A percentile compares a stretch with the other conserved stretches of the same genome.
phyloP scores from a whole-genome alignment of 2,888 invertebrate genomes.

The Pollenia angustigena region DNA sequence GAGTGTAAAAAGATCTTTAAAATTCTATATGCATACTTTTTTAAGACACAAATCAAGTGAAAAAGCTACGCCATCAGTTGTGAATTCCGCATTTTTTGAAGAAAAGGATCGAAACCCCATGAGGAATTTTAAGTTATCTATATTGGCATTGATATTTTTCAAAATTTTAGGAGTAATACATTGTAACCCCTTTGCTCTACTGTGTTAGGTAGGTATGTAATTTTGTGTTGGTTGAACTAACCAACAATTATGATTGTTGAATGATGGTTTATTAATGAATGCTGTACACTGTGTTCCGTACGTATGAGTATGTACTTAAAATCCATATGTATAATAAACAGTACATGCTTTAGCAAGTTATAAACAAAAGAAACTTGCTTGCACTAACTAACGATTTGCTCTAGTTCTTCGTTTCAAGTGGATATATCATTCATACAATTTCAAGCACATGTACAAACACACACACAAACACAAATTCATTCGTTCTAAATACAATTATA shows the following conservation, averaged over 20 bases:
- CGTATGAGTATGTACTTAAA: conserved; percentile 1
- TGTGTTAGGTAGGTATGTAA: neutral
- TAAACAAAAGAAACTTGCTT: conserved; percentile 61
- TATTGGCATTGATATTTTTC: too few species aligned
- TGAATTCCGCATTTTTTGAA: too few species aligned
- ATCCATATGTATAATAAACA: conserved; percentile 3
- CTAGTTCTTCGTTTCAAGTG: conserved; percentile 64
- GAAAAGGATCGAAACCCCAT: too few species aligned
- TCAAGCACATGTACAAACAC: conserved; percentile 9
- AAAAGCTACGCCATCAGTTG: too few species aligned
- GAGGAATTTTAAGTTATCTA: too few species aligned
- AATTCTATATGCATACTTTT: too few species aligned
- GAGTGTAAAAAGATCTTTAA: too few species aligned
- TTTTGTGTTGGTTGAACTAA: conserved; percentile 27
- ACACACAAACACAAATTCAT: conserved; percentile 22
- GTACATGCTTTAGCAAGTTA: conserved; percentile 13
- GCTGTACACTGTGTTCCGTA: neutral
- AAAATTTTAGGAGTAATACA: too few species aligned
- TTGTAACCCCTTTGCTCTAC: neutral
- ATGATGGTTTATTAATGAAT: conserved; percentile 56
- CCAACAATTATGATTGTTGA: conserved; percentile 57
- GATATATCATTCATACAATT: conserved; percentile 29
- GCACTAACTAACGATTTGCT: conserved; percentile 63
- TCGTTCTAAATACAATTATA: conserved; percentile 31
- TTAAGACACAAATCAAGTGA: too few species aligned